These are phyloP conservation scores for Fabriciana adippe DNA, from an alignment of 2,888 invertebrate genomes.

Conservation along the genomic window DNA sequence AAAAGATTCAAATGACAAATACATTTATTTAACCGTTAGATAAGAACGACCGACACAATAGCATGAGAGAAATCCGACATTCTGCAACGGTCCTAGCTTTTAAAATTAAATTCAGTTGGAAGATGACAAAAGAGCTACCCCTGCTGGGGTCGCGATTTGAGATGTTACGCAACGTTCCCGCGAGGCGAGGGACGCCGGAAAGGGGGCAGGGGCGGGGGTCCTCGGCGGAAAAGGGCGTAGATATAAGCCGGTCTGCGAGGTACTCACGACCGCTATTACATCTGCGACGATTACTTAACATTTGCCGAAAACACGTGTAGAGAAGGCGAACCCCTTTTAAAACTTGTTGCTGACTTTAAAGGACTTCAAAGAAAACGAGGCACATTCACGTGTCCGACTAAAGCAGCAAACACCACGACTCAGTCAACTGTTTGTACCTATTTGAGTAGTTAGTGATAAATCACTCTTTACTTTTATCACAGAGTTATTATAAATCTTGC, in stretches of 20 bases:
- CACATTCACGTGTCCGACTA: conserved; percentile 23
- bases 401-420: neutral
- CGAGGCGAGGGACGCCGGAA: conserved; percentile 23
- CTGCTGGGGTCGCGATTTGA: conserved; percentile 42
- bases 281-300: conserved; percentile 41
- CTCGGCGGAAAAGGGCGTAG: conserved; percentile 39
- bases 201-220: conserved; percentile 17
- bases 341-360: conserved; percentile 35
- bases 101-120: conserved; percentile 40
- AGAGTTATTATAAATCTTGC: no score
- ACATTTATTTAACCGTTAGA: conserved; percentile 39
- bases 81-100: conserved; percentile 41
- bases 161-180: conserved; percentile 41
- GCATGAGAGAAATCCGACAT: conserved; percentile 34
- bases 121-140: conserved; percentile 43
- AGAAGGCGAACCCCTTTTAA: conserved; percentile 29
- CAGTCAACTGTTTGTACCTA: conserved; percentile 1
- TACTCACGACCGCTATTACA: conserved; percentile 40
- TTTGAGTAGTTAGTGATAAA: no score
- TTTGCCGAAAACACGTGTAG: conserved; percentile 39
- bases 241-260: conserved; percentile 35
- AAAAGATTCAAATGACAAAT: conserved; percentile 35
- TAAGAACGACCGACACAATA: conserved; percentile 35
- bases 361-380: conserved; percentile 21
- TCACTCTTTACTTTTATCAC: no score